These are phyloP conservation scores for Labeo catla DNA, from an alignment of 2,113 vertebrate genomes.

Conservation along the genomic window DNA sequence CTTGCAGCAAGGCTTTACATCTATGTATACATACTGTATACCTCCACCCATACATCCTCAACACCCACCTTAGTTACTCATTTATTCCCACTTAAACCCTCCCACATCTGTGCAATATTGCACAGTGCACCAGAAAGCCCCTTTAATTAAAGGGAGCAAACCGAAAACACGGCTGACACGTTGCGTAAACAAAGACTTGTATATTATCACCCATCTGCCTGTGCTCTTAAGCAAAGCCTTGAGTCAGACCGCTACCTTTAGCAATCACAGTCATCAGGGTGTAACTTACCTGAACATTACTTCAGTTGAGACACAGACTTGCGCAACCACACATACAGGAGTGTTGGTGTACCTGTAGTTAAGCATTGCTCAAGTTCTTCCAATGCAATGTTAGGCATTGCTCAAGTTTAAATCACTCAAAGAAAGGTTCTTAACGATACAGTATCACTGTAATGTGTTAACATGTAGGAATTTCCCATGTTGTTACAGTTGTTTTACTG, in stretches of 20 bases:
- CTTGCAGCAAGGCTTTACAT: neutral
- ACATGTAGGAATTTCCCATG: neutral
- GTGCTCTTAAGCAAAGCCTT: constrained; percentile 28
- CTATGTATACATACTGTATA: constrained; percentile 12
- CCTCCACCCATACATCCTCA: neutral
- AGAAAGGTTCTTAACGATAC: neutral
- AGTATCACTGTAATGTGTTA: neutral
- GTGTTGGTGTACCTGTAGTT: neutral
- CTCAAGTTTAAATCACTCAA: no score
- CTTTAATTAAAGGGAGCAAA: constrained; percentile 45
- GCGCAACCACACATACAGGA: neutral
- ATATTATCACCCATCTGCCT: constrained; percentile 16
- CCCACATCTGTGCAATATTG: constrained; percentile 9
- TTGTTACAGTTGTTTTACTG: neutral
- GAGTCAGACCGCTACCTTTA: neutral
- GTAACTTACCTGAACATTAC: constrained; percentile 30
- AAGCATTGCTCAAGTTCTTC: neutral
- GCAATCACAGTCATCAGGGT: constrained; percentile 20
- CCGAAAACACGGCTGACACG: constrained; percentile 28
- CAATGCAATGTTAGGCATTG: neutral
- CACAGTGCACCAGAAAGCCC: constrained; percentile 19
- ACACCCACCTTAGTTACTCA: constrained; percentile 6
- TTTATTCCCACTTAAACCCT: constrained; percentile 8
- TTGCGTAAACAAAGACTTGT: constrained; percentile 47
- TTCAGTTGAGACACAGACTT: constrained; percentile 15